Conservation (phyloP, 2,113 vertebrate genomes). For the Chinchilla lanigera region DNA sequence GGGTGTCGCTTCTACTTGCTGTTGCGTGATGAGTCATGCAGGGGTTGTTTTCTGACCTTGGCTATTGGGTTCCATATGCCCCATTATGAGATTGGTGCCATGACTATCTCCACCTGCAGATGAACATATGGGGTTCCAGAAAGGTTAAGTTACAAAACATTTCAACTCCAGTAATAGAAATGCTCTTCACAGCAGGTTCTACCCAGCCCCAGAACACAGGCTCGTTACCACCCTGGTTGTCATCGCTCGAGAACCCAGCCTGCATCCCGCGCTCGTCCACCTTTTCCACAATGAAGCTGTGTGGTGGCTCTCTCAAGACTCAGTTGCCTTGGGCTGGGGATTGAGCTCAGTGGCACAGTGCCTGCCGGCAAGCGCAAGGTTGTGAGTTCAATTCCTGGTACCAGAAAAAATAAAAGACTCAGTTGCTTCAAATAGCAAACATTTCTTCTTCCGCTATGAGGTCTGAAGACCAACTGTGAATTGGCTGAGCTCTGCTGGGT, state of each 20-base stretch:
- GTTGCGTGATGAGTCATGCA: background rate
- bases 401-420: too few relatives aligned
- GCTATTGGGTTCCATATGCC: background rate
- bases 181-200: background rate
- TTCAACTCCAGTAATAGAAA: slow-evolving; percentile 19
- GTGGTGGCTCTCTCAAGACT: background rate
- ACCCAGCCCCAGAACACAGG: background rate
- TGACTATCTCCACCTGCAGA: background rate
- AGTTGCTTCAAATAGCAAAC: background rate
- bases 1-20: too few relatives aligned
- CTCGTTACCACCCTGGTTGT: background rate
- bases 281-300: background rate
- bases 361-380: too few relatives aligned
- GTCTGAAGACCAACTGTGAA: background rate
- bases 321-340: too few relatives aligned
- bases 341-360: too few relatives aligned
- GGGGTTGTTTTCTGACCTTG: background rate
- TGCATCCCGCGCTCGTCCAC: background rate
- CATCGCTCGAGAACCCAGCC: background rate
- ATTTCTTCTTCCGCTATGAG: background rate
- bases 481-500: background rate
- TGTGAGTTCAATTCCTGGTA: too few relatives aligned
- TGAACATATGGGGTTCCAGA: background rate
- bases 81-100: background rate
- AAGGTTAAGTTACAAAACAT: background rate